These are phyloP conservation scores for Odontomyia ornata DNA, from an alignment of 2,888 invertebrate genomes.

Conservation along the genomic window DNA sequence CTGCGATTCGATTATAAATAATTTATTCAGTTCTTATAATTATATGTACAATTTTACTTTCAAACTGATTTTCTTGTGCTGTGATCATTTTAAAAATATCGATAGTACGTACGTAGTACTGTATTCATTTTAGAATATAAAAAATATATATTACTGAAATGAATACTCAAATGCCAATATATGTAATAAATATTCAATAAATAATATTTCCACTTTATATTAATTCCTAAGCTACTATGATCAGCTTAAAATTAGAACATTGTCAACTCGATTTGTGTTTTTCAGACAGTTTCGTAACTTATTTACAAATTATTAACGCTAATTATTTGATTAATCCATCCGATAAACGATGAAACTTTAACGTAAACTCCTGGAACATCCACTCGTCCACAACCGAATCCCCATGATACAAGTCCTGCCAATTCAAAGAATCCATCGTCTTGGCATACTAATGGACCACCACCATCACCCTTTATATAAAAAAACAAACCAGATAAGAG, in stretches of 20 bases:
- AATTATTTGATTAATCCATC: constrained; percentile 97
- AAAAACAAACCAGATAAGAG: neutral
- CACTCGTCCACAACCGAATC: constrained; percentile 90
- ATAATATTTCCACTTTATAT: constrained; percentile 9
- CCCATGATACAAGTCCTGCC: constrained; percentile 94
- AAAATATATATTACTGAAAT: constrained; percentile 34
- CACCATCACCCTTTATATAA: constrained; percentile 82
- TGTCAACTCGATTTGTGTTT: neutral
- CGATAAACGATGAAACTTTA: constrained; percentile 93
- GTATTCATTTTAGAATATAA: constrained; percentile 23
- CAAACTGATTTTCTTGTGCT: neutral
- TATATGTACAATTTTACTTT: constrained; percentile 11
- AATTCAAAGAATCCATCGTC: constrained; percentile 93
- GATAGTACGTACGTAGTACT: neutral
- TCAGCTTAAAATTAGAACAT: neutral
- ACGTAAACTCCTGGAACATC: constrained; percentile 98
- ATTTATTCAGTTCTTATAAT: constrained; percentile 3
- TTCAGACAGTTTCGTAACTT: constrained; percentile 5
- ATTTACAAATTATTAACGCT: constrained; percentile 88
- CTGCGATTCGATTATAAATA: neutral
- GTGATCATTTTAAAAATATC: neutral
- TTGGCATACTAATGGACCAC: constrained; percentile 91
- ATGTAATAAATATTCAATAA: constrained; percentile 37
- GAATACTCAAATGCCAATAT: constrained; percentile 6
- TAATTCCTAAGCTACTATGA: constrained; percentile 1